Evolutionary conservation across 2,113 vertebrate species (phyloP).

Genomic region (Henicopernis longicauda): DNA sequence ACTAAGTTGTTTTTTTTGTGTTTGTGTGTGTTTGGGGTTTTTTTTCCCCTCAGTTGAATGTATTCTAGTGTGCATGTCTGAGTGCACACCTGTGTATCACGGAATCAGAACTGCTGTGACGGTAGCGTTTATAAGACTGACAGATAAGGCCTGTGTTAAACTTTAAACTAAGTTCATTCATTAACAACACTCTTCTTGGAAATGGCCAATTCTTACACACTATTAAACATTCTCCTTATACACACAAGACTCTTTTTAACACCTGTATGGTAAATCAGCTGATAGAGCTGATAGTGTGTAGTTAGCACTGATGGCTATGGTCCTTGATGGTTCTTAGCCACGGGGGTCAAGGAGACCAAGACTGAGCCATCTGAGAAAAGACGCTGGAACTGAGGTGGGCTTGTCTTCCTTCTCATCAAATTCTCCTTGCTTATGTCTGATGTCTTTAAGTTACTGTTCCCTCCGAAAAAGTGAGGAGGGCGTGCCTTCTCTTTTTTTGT

Average conservation of each 20-base stretch:
- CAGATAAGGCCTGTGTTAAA: not conserved
- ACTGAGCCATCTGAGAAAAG: not conserved
- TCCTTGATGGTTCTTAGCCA: not conserved
- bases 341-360: not conserved
- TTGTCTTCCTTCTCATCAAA: not conserved
- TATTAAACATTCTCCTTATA: not conserved
- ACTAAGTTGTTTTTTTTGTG: not conserved
- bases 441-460: not conserved
- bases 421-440: not conserved
- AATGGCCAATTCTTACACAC: not conserved
- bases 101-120: not conserved
- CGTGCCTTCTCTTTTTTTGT: not conserved
- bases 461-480: not conserved
- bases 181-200: not conserved
- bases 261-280: not conserved
- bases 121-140: not conserved
- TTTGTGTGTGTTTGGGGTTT: too few species aligned
- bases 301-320: not conserved
- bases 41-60: too few species aligned
- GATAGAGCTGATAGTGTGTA: not conserved
- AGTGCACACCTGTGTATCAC: not conserved
- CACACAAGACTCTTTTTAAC: not conserved
- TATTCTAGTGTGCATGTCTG: not conserved
- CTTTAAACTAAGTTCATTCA: not conserved
- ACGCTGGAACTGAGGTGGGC: fast-evolving